Percentiles rank a stretch among this genome's conserved stretches.
Evolutionary conservation across 2,797 vertebrate species (phyloP).

Genomic region (Limnodromus scolopaceus): DNA sequence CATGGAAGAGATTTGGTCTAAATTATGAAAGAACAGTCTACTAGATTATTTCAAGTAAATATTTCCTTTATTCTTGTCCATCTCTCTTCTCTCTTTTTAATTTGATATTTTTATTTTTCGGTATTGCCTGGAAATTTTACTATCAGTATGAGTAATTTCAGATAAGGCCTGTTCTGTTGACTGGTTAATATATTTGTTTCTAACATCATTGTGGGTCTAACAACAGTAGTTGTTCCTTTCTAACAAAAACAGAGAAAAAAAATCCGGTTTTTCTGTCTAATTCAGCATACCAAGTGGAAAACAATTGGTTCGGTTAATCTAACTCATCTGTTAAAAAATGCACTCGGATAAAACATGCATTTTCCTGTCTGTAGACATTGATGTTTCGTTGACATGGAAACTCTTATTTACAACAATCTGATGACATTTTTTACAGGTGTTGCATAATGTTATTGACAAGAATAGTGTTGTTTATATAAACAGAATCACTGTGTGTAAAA

Average conservation of each 20-base stretch:
- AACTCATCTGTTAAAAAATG: not conserved
- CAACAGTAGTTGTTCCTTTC: not conserved
- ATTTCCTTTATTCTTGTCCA: not conserved
- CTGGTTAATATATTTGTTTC: slow-evolving; percentile 22
- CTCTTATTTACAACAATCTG: not conserved
- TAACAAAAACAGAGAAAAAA: not conserved
- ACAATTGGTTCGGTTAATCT: not conserved
- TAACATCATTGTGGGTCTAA: not conserved
- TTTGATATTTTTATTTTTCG: slow-evolving; percentile 28
- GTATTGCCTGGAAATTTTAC: not conserved
- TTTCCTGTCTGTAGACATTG: not conserved
- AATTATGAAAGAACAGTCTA: not conserved
- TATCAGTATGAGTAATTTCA: slow-evolving; percentile 56
- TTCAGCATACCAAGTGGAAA: not conserved
- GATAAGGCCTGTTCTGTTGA: slow-evolving; percentile 6
- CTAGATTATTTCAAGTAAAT: not conserved
- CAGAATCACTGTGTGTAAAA: not conserved
- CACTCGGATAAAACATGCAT: not conserved
- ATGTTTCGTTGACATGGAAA: not conserved
- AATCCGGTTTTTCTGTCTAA: not conserved
- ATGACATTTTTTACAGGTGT: not conserved
- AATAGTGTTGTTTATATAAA: not conserved
- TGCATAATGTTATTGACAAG: not conserved
- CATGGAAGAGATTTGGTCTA: not conserved
- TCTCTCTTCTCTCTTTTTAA: not conserved